Base-by-base conservation (phyloP, 2,797 vertebrate genomes). In the Sebastes alutus region DNA sequence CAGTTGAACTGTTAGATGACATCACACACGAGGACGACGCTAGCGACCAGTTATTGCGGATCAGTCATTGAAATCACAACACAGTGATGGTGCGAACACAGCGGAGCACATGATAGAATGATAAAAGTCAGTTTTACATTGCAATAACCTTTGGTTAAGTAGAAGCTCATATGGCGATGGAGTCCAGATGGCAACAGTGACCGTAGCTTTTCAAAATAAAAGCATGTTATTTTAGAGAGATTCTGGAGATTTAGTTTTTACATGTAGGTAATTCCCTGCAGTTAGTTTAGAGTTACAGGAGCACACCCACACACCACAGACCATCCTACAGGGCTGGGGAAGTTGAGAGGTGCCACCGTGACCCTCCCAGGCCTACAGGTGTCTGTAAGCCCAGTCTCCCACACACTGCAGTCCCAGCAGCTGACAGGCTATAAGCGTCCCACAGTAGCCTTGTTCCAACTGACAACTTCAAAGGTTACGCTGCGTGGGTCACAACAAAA, bases 391-490 rank as follows among this genome's bases (percentile, higher is more conserved):
- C 64, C 76, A 56, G 61, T 79, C 81, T 49, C 82, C 78, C 81
- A 79, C 78, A 46, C 52, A 3, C 25, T 80, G 81, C 56, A 62
- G 70, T 80, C 72, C 65, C 49, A 84, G 85, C 89, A 91, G 91
- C 87, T 92, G 89, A 90, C 85, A 72, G 63, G 76, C 78, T 89
- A 63, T 77, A 88, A 84, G 86, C 72, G 85, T 91, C 89, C 77
- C 75, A 78, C 83, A 76, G 91, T 89, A 84, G 87, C 86, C 69
- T 77, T 78, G 78, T 77, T 81, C 76, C 72, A 75, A 52, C 78
- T 90, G 84, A 88, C 88, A 78, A 61, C 86, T 86, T 90, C 74
- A 92, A 90, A 87, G 88, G 88, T 91, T 89, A 83, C 75, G 49
- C 79, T 73, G 84, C 79, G 78, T 74, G 67, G 83, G 83, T 87